Conservation (phyloP, 2,888 invertebrate species). For the Plebejus melissa region DNA sequence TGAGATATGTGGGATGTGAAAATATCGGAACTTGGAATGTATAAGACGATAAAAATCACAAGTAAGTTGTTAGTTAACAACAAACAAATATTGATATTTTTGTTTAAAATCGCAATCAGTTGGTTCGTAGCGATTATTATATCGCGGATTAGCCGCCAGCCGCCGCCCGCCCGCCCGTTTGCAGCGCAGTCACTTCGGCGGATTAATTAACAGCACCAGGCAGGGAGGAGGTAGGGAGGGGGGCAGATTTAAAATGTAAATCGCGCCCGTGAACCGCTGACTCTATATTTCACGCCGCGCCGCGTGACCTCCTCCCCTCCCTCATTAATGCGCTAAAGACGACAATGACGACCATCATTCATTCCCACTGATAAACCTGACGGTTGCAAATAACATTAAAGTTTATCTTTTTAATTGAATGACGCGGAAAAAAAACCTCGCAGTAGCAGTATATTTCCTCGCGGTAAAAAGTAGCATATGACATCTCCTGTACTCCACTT, state of each 20-base stretch:
- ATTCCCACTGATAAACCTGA: not conserved
- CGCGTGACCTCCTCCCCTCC: not conserved
- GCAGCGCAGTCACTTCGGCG: constrained; percentile 1
- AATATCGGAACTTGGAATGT: not conserved
- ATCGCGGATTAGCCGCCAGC: not conserved
- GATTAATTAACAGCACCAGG: constrained; percentile 7
- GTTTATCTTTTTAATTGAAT: too few relatives aligned
- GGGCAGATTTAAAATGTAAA: constrained; percentile 3
- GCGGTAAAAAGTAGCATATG: too few relatives aligned
- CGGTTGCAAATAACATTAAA: too few relatives aligned
- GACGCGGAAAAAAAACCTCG: too few relatives aligned
- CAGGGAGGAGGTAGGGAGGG: not conserved
- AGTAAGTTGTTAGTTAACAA: too few relatives aligned
- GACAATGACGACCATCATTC: not conserved
- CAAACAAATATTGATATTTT: not conserved
- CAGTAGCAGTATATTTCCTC: too few relatives aligned
- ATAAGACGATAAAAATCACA: too few relatives aligned
- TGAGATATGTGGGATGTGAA: not conserved
- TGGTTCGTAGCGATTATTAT: not conserved
- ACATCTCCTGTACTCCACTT: too few relatives aligned
- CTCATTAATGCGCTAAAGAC: not conserved
- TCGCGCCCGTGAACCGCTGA: constrained; percentile 15
- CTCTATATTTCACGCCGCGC: not conserved
- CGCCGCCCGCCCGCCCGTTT: not conserved
- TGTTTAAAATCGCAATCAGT: not conserved